Base-by-base conservation (phyloP, 2,113 vertebrate genomes). In the Mustela lutreola region DNA sequence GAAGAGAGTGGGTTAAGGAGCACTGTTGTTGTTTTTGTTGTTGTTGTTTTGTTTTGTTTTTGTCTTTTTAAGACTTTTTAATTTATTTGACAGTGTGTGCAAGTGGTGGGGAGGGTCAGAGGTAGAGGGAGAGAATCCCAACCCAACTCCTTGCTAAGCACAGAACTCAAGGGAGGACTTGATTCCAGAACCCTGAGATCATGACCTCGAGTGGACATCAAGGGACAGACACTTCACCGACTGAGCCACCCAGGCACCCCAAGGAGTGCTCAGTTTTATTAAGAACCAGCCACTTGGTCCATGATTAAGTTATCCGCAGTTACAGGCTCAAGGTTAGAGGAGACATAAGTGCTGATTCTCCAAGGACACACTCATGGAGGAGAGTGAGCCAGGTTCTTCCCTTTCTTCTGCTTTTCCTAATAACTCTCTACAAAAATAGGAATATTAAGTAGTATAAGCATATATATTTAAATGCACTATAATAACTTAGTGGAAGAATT, bases 401-500 rank as follows among this genome's bases (percentile, higher is more conserved):
- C 11, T 71, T 88, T 65, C 60, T 91, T 89, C 33, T 80, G 33
- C 22, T 91, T 85, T 95, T 65, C 9, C 19, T 56, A 92, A 48
- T 39, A 81, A 21, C 28, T 88, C 21, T n/a, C 42, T 31, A n/a
- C 22, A 16, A 97, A 80, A 70, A n/a, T n/a, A n/a, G 56, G 39
- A 90, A 53, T 76, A 87, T 75, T 79, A 39, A 91, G 22, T 80
- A 42, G 71, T 36, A 70, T 53, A 67, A 60, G 10, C 11, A 60
- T 58, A 62, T 45, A 62, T 75, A 84, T 48, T 83, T 96, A 50
- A 91, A 62, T 94, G 19, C 81, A 92, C n/a, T 21, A 76, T n/a
- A 81, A 85, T 86, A 83, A 45, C 39, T 48, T 48, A 36, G 4
- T 21, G 4, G 11, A 58, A 96, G 7, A 96, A 78, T 39, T 93